Evolutionary conservation across 2,888 invertebrate genomes (phyloP), one percentile per base, ranked within the genome.

Genomic region (Pristionchus exspectatus): DNA sequence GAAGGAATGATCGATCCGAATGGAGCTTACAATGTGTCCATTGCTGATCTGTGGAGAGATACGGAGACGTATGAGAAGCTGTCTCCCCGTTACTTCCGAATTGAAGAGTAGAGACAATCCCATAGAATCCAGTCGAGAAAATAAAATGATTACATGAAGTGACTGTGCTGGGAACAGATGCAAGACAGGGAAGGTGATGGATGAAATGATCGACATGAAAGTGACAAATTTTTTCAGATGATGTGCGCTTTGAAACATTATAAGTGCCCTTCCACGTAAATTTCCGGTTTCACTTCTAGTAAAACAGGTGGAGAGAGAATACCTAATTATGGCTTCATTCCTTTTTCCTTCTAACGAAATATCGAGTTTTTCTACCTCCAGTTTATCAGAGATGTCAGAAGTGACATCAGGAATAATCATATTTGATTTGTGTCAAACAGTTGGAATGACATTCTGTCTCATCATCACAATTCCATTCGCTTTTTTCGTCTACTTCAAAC

Each of bases 401-500:
- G 24, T 24, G 18, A 63, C 24, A 24, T 24, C 63, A 63, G 24
- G 24, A n/a, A 24, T 63, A n/a, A 63, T 63, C 24, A 72, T 72
- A 14, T 72, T 72, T 21, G 72, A 72, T 33, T 33, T 33, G 30
- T 72, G 30, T 21, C 72, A 72, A 33, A 72, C 72, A 14, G 4
- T 72, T 30, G 27, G 12, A 2, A 44, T 77, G 30, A 44, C 44
- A 2, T 44, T 77, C 44, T 38, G 18, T 44, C 77, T 77, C 24
- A 12, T 21, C n/a, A 44, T 77, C 30, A 77, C 77, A 21, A 77
- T 77, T 44, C 77, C 44, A 21, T 10, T 44, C 10, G 77, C 77
- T 38, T 38, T 10, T 12, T 77, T 77, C 44, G 38, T 77, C 44
- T 77, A 77, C 77, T 77, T n/a, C 44, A 77, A 77, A 77, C 77